Evolutionary conservation across 2,113 vertebrate genomes (phyloP).

Genomic region (Psittacus erithacus): DNA sequence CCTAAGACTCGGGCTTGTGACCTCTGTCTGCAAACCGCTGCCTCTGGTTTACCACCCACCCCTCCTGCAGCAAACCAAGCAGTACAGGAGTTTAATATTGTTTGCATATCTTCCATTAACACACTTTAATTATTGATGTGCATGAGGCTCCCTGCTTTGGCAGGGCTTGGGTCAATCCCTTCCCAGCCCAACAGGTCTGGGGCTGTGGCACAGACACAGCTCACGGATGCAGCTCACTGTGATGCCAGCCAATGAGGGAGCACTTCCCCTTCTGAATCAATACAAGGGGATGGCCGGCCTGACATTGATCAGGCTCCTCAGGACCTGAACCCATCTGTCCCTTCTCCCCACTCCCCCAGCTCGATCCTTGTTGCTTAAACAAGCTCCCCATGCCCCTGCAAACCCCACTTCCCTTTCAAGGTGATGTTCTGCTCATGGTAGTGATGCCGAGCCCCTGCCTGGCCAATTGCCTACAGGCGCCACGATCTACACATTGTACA

Average conservation of each 20-base stretch:
- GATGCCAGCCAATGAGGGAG: neutral
- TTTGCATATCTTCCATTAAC: neutral
- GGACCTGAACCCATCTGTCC: neutral
- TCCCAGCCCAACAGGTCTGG: neutral
- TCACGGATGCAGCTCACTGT: fast-evolving
- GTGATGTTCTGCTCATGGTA: fast-evolving
- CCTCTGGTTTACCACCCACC: neutral
- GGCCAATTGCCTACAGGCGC: neutral
- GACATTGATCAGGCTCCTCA: neutral
- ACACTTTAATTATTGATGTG: fast-evolving
- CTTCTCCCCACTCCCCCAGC: neutral
- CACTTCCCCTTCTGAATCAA: neutral
- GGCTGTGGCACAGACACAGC: neutral
- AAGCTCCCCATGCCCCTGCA: neutral
- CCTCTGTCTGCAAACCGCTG: too few species aligned
- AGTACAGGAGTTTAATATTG: fast-evolving
- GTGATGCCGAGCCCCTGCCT: neutral
- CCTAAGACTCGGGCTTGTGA: too few species aligned
- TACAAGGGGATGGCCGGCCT: neutral
- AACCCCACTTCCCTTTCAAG: neutral
- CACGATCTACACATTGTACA: fast-evolving
- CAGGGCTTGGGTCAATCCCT: neutral
- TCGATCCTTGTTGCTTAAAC: neutral
- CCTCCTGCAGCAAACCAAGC: neutral
- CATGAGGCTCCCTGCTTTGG: neutral